Percentiles rank a stretch among this genome's conserved stretches.
phyloP scores from a whole-genome alignment of 2,888 invertebrate genomes.

The Boloria euphrosyne region DNA sequence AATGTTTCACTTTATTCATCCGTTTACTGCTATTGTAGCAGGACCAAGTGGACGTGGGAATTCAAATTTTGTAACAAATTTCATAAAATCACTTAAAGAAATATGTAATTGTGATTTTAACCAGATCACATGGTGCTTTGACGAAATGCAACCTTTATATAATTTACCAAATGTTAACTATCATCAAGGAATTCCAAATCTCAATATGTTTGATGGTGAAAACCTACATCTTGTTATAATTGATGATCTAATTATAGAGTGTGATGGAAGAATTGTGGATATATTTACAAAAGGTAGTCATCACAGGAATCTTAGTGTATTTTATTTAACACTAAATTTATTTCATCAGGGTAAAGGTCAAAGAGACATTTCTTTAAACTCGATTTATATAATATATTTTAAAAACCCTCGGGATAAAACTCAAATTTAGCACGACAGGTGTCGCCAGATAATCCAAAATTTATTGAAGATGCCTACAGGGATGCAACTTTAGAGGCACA shows the following conservation, averaged over 20 bases:
- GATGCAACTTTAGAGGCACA: constrained; percentile 34
- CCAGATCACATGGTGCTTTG: constrained; percentile 36
- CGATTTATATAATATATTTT: constrained; percentile 45
- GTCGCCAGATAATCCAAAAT: constrained; percentile 43
- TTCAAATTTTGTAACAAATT: constrained; percentile 36
- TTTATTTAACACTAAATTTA: constrained; percentile 46
- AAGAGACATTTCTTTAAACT: constrained; percentile 43
- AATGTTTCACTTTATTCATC: constrained; percentile 27
- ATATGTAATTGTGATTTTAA: constrained; percentile 30
- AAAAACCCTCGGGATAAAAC: constrained; percentile 46
- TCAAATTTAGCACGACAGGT: constrained; percentile 44
- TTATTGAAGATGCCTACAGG: constrained; percentile 45
- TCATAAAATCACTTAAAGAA: constrained; percentile 26
- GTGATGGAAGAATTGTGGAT: constrained; percentile 44
- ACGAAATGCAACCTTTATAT: constrained; percentile 40
- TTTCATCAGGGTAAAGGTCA: constrained; percentile 42
- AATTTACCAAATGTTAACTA: constrained; percentile 42
- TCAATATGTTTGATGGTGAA: constrained; percentile 45
- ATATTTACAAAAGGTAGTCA: constrained; percentile 45
- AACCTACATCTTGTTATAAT: constrained; percentile 43
- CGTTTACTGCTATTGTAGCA: constrained; percentile 40
- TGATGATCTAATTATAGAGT: constrained; percentile 49
- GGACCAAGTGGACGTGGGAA: constrained; percentile 38
- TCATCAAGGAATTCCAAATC: constrained; percentile 45
- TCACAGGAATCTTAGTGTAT: constrained; percentile 47